phyloP scores from a whole-genome alignment of 2,113 vertebrate genomes.

The Eudyptes chrysolophus region DNA sequence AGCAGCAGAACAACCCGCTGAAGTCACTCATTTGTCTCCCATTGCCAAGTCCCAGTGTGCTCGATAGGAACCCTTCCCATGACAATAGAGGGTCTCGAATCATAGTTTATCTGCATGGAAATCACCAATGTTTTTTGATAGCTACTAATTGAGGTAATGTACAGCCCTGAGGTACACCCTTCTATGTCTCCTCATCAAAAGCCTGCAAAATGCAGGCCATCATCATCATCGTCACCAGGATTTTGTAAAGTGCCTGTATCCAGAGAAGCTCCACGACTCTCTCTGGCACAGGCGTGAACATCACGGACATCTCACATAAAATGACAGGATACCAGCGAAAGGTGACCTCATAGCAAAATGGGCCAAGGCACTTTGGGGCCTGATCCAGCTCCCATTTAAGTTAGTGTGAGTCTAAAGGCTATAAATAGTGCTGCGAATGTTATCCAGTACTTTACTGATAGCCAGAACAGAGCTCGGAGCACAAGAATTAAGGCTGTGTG shows the following conservation, averaged over 20 bases:
- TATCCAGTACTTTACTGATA: constrained; percentile 43
- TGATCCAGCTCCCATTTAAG: constrained; percentile 63
- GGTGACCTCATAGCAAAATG: constrained; percentile 63
- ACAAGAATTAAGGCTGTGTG: not conserved
- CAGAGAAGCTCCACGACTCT: not conserved
- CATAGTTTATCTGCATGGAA: not conserved
- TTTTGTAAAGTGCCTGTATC: not conserved
- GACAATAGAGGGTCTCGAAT: not conserved
- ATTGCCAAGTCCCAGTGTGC: not conserved
- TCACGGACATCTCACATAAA: not conserved
- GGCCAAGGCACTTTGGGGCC: constrained; percentile 64
- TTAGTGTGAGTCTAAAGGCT: constrained; percentile 40
- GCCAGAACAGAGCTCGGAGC: not conserved
- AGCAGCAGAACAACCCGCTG: not conserved
- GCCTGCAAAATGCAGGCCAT: not conserved
- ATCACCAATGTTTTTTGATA: not conserved
- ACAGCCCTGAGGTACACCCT: not conserved
- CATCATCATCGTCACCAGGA: not conserved
- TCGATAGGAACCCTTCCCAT: not conserved
- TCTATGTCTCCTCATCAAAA: not conserved
- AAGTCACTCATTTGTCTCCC: not conserved
- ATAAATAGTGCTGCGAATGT: constrained; percentile 54
- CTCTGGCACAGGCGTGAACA: not conserved
- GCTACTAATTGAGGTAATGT: not conserved
- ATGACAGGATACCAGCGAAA: not conserved